Evolutionary conservation across 1,140 invertebrate genomes (phyloP), one percentile per base, ranked within the genome.

Genomic region (Drosophila sulfurigaster): DNA sequence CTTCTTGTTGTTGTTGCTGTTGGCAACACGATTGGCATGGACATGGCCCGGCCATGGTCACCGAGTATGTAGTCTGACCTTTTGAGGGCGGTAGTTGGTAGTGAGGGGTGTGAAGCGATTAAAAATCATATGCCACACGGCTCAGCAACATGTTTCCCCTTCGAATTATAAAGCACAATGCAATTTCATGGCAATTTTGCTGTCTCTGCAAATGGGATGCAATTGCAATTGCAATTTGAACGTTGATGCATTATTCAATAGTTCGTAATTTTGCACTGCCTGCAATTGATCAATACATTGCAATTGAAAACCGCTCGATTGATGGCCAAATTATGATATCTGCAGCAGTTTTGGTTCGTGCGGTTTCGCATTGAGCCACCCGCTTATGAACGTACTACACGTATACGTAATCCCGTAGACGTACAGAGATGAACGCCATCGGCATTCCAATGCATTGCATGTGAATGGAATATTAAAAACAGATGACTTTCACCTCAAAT

Each of bases 141-240:
- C 35, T 7, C 2, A 5, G 54, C 32, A 38, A 41, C 35, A 57
- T 57, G 30, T 65, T 63, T 48, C 41, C 35, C 45, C 63, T 54
- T 68, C 66, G 25, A 25, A 20, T 35, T 49, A 41, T 49, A 35
- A 38, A 35, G 35, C 62, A 78, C 76, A 86, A 78, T 85, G 78
- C 78, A 85, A 80, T 85, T 85, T 86, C 71, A 67, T 69, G 73
- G 54, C 80, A 86, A 75, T 86, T 86, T 81, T 72, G 86, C 62
- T 75, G 71, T 64, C 82, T 51, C 69, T 54, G 64, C 69, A 51
- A 28, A 54, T 54, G 35, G 3, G 66, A 56, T 48, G 58, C 11
- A 68, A 69, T 67, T 68, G 43, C 59, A 48, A 25, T 66, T 25
- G 15, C 16, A 52, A 38, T 68, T 20, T 30, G 11, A 54, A 28